A percentile compares a stretch with the other conserved stretches of the same genome.
Conservation (phyloP, 2,888 invertebrate species). For the Archips xylosteana region DNA sequence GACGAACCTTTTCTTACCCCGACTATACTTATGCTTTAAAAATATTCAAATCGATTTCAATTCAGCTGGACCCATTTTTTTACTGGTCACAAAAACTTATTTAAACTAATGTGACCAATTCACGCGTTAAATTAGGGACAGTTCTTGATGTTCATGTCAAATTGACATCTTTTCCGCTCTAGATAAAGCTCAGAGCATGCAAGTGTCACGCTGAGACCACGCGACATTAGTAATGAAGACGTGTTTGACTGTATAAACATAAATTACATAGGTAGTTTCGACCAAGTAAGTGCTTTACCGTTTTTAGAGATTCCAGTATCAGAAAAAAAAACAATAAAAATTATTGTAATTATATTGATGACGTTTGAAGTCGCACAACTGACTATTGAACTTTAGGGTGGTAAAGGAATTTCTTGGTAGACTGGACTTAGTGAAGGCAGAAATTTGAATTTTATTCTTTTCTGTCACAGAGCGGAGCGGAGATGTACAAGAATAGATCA, state of each 20-base stretch:
- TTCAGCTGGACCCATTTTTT: not conserved
- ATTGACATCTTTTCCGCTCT: conserved; percentile 38
- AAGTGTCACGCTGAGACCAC: conserved; percentile 19
- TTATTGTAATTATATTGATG: too few relatives aligned
- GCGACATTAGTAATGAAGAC: not conserved
- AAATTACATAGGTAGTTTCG: not conserved
- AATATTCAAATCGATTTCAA: not conserved
- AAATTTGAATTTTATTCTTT: too few relatives aligned
- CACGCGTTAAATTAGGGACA: conserved; percentile 35
- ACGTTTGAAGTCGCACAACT: too few relatives aligned
- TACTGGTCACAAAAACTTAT: conserved; percentile 19
- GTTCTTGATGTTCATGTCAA: conserved; percentile 32
- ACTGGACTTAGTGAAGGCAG: too few relatives aligned
- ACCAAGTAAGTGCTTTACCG: too few relatives aligned
- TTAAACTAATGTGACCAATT: conserved; percentile 32
- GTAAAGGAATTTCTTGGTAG: too few relatives aligned
- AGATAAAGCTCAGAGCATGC: conserved; percentile 20
- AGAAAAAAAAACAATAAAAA: too few relatives aligned
- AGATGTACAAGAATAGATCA: too few relatives aligned
- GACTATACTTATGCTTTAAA: not conserved
- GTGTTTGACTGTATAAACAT: not conserved
- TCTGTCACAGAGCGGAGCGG: too few relatives aligned
- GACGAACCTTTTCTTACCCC: too few relatives aligned
- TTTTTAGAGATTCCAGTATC: too few relatives aligned
- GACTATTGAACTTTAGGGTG: too few relatives aligned